Percentiles rank a stretch among this genome's conserved stretches.
These are phyloP conservation scores for Clinocottus analis DNA, from an alignment of 2,113 vertebrate genomes.

Conservation along the genomic window DNA sequence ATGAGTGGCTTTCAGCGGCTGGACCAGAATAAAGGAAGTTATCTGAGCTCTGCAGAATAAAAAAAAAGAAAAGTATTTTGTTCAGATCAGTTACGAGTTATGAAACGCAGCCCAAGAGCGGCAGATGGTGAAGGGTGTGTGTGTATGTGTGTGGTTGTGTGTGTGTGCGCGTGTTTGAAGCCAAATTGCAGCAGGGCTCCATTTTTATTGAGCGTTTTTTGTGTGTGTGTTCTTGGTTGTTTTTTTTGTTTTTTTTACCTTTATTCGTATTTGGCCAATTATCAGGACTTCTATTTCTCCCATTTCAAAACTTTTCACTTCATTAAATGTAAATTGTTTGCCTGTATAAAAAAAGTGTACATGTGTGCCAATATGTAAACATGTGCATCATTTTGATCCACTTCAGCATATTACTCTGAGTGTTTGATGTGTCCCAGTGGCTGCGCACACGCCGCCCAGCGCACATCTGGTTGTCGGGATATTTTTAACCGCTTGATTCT, in stretches of 20 bases:
- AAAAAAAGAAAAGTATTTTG: not conserved
- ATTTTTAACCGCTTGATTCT: constrained; percentile 68
- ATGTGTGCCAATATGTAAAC: not conserved
- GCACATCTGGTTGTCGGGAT: constrained; percentile 72
- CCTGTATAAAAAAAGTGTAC: not conserved
- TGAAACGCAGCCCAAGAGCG: constrained; percentile 22
- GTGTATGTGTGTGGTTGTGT: constrained; percentile 1
- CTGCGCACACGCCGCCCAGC: not conserved
- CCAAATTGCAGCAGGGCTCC: constrained; percentile 28
- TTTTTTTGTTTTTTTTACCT: not conserved
- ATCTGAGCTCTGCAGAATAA: not conserved
- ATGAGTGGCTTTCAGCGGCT: constrained; percentile 26
- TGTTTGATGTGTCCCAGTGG: constrained; percentile 45
- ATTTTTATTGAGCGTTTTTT: constrained; percentile 13
- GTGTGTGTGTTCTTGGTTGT: not conserved
- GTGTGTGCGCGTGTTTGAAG: constrained; percentile 6
- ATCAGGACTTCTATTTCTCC: not conserved
- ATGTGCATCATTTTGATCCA: not conserved
- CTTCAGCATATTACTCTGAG: not conserved
- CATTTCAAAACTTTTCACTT: not conserved
- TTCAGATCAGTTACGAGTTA: constrained; percentile 43
- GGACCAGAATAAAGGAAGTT: constrained; percentile 3
- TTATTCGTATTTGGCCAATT: constrained; percentile 2
- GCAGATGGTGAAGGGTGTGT: constrained; percentile 33
- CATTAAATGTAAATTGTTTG: not conserved